Conservation (phyloP, 2,888 invertebrate species). For the Camptogramma bilineatum region DNA sequence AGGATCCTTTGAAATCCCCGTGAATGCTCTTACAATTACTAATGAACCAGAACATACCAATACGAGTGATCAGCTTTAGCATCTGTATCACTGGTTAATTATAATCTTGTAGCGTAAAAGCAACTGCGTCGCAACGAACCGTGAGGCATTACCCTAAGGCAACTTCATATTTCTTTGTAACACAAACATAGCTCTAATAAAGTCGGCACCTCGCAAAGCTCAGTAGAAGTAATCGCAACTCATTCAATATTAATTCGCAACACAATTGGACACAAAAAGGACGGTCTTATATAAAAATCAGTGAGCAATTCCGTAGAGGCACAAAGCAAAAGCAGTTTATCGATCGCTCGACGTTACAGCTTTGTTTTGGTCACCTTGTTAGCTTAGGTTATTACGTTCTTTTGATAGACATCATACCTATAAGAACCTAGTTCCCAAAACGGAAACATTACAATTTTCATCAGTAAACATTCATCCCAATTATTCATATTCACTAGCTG, state of each 20-base stretch:
- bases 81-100: too few relatives aligned
- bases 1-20: too few relatives aligned
- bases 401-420: not conserved
- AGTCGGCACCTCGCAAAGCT: conserved; percentile 21
- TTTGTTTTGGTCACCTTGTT: not conserved
- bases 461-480: too few relatives aligned
- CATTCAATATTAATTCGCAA: conserved; percentile 45
- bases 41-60: too few relatives aligned
- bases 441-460: too few relatives aligned
- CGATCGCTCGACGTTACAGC: not conserved
- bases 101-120: not conserved
- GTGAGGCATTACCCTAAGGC: not conserved
- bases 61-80: too few relatives aligned
- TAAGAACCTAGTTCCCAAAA: too few relatives aligned
- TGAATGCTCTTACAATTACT: too few relatives aligned
- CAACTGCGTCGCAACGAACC: not conserved
- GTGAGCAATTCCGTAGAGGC: conserved; percentile 17
- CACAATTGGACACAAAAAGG: conserved; percentile 46
- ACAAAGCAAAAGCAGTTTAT: conserved; percentile 3
- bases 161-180: conserved; percentile 11
- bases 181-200: conserved; percentile 18
- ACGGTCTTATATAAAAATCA: conserved; percentile 40
- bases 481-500: too few relatives aligned
- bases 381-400: not conserved
- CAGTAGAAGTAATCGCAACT: conserved; percentile 36